Percentiles rank a stretch among this genome's conserved stretches.
Conservation (phyloP, 1,140 invertebrate genomes). For the Magallana angulata region DNA sequence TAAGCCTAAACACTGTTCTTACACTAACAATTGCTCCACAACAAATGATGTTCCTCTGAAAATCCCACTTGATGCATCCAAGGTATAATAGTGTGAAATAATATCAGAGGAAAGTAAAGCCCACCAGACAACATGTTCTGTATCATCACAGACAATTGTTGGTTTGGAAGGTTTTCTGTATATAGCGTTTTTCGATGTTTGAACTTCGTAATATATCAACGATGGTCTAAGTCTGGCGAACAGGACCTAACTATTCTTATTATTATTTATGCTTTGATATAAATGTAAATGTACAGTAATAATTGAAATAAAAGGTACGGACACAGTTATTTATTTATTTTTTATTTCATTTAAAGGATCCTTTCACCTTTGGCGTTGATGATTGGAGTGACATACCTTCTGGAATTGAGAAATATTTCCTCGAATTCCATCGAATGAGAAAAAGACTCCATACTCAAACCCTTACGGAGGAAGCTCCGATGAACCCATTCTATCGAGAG, state of each 20-base stretch:
- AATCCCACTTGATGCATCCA: not conserved
- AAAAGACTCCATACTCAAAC: not conserved
- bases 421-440: slow-evolving; percentile 57
- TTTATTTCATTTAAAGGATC: not conserved
- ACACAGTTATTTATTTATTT: not conserved
- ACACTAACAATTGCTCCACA: not conserved
- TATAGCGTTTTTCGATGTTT: no score
- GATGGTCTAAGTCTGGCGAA: no score
- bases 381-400: slow-evolving; percentile 59
- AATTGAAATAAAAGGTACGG: no score
- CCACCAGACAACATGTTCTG: no score
- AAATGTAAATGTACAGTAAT: no score
- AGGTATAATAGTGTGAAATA: not conserved
- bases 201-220: no score
- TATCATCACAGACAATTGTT: no score
- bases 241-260: no score
- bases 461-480: not conserved
- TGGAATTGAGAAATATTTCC: slow-evolving; percentile 56
- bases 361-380: slow-evolving; percentile 52
- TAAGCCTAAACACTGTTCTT: not conserved
- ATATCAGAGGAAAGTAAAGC: no score
- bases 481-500: not conserved
- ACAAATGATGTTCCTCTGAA: not conserved
- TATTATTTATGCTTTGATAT: no score
- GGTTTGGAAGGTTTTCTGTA: no score